Base-by-base conservation (phyloP, 2,113 vertebrate species). In the Larimichthys crocea region DNA sequence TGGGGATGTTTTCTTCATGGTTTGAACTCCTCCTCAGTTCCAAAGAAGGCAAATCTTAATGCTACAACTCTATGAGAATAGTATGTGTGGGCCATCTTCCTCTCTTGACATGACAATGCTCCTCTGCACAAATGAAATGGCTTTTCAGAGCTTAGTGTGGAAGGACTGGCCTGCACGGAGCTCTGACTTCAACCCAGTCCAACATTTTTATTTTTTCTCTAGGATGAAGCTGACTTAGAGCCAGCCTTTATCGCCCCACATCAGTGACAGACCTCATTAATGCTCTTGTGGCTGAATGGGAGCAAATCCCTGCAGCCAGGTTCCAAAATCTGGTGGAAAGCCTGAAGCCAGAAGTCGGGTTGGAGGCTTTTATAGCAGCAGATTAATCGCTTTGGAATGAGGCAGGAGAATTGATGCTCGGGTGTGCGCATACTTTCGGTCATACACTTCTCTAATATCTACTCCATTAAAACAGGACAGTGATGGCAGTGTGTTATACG, bases 301-400 rank as follows among this genome's bases (percentile, higher is more conserved):
- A 70, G n/a, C 4, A 76, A 82, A 70, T 56, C 52, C 62, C 52
- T 48, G 52, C 35, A 57, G 52, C 40, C 24, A 29, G 57, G 17
- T n/a, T 12, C 22, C 17, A n/a, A n/a, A 67, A 50, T 59, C 20
- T 59, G n/a, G 6, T 59, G 52, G 14, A 60, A 60, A 26, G 42
- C 44, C 44, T 52, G 67, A 55, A 44, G 22, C 50, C 35, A 31
- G 24, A 48, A 3, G 35, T 35, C 35, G 24, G 35, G 49, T 2
- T 35, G 8, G 14, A 16, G 48, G 66, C 60, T 24, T 44, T 22
- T 2, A 49, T 9, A 49, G 8, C 74, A 12, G 53, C 63, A 35
- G 24, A 11, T 31, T 5, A 22, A 57, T 35, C 19, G 3, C 5
- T 29, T 22, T 48, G 42, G 62, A 66, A 57, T 22, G 74, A 35